phyloP scores from a whole-genome alignment of 1,140 invertebrate genomes.

The Reticulitermes speratus region DNA sequence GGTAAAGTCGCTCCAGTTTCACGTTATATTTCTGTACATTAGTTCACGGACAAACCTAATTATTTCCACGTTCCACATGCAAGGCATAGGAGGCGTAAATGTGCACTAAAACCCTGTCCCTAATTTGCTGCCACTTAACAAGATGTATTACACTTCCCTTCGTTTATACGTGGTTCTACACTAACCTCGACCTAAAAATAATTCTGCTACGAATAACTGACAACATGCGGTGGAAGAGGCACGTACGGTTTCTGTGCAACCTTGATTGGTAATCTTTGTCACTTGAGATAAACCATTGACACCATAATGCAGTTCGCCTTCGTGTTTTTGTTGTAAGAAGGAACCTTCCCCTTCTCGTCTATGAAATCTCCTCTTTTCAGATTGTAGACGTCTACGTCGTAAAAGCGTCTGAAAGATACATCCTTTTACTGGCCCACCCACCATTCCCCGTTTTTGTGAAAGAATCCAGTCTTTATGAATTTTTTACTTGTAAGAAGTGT shows the following conservation, averaged over 20 bases:
- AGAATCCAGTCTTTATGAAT: no score
- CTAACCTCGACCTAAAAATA: constrained; percentile 8
- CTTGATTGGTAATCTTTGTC: constrained; percentile 7
- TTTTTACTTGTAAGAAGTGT: no score
- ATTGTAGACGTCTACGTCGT: background rate
- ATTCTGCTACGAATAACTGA: no score
- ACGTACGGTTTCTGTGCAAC: background rate
- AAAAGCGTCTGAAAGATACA: background rate
- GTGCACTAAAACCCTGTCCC: background rate
- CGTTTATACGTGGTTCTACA: background rate
- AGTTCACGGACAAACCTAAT: background rate
- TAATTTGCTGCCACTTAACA: constrained; percentile 3
- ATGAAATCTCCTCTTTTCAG: background rate
- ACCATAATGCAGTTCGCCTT: background rate
- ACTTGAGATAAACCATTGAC: constrained; percentile 6
- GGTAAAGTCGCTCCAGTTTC: no score
- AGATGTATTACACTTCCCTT: background rate
- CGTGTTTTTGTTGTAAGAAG: background rate
- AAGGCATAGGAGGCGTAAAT: background rate
- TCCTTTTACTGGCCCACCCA: background rate
- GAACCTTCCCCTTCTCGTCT: background rate
- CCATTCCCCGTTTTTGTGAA: no score
- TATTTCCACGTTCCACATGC: background rate
- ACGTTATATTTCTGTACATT: background rate
- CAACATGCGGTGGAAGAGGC: background rate